Base-by-base conservation (phyloP, 2,888 invertebrate genomes). In the Andrena minutula region DNA sequence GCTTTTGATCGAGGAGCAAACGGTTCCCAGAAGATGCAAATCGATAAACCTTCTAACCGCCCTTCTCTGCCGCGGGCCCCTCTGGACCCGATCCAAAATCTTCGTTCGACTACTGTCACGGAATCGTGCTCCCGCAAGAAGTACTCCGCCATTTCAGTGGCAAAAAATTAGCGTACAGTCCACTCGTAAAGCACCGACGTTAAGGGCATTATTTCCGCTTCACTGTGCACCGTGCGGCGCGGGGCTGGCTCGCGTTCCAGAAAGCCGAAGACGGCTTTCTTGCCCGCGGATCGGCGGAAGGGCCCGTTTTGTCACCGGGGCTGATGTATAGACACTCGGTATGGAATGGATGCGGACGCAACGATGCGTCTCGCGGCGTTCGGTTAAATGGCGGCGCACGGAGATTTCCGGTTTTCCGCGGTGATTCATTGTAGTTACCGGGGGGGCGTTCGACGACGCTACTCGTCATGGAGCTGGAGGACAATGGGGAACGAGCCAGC, bases 401-500 rank as follows among this genome's bases (percentile, higher is more conserved):
- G 80, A 71, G 75, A 79, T 82, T 79, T 71, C 82, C 75, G 71
- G 30, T 72, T 78, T 60, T 56, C 56, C 75, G 30, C 23, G 26
- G 74, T 75, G 79, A 86, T 86, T 84, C 82, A 86, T 80, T 75
- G 87, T 64, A 32, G 75, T 65, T 69, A 20, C 41, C 41, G 16
- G 61, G 60, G 65, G 71, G 65, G 60, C 83, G 66, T 80, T 72
- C 71, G 80, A 82, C 82, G 78, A 79, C 47, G 61, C 72, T 68
- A 74, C 84, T 70, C 75, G 79, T 85, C 85, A 71, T 60, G 84
- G 78, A 20, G 60, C 63, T 61, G 74, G 71, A 73, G 78, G 68
- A 86, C 87, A 86, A 86, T 86, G 84, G 84, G 16, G 76, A 69
- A 60, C 79, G 73, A 84, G 49, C 76, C 49, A 32, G 58, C 69